A percentile compares a stretch with the other conserved stretches of the same genome.
Conservation (phyloP, 1,140 invertebrate genomes). For the Bombus soroeensis region DNA sequence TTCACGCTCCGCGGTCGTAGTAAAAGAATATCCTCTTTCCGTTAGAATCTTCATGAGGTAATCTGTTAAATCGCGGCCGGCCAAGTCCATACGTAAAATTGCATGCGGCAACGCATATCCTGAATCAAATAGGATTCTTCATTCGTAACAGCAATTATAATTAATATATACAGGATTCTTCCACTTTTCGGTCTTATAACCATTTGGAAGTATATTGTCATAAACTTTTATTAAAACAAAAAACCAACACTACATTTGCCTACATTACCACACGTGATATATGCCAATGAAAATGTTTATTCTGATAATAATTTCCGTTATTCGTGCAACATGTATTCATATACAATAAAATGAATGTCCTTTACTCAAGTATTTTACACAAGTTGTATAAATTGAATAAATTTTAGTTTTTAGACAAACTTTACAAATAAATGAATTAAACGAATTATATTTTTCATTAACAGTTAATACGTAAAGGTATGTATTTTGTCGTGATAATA, state of each 20-base stretch:
- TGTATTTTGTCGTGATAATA: not conserved
- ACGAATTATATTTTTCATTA: not conserved
- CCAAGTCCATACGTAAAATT: slow-evolving; percentile 94
- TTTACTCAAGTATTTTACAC: not conserved
- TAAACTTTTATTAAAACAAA: not conserved
- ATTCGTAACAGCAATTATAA: not conserved
- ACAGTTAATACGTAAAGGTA: not conserved
- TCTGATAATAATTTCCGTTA: too few species aligned
- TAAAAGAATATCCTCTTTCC: slow-evolving; percentile 89
- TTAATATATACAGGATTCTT: not conserved
- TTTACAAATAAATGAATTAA: not conserved
- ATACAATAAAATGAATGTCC: too few species aligned
- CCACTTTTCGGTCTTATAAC: not conserved
- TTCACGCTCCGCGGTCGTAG: slow-evolving; percentile 90
- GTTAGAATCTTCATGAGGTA: slow-evolving; percentile 95
- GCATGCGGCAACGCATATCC: slow-evolving; percentile 89
- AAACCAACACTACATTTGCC: too few species aligned
- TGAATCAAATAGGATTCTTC: slow-evolving; percentile 30
- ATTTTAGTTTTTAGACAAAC: not conserved
- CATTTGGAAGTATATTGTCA: too few species aligned
- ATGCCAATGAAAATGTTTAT: too few species aligned
- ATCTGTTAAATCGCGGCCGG: slow-evolving; percentile 94
- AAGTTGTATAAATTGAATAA: not conserved
- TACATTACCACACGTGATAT: too few species aligned
- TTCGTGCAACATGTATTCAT: too few species aligned